Percentiles rank a stretch among this genome's conserved stretches.
These are phyloP conservation scores for Hystrix brachyura DNA, from an alignment of 2,113 vertebrate genomes.

Conservation along the genomic window DNA sequence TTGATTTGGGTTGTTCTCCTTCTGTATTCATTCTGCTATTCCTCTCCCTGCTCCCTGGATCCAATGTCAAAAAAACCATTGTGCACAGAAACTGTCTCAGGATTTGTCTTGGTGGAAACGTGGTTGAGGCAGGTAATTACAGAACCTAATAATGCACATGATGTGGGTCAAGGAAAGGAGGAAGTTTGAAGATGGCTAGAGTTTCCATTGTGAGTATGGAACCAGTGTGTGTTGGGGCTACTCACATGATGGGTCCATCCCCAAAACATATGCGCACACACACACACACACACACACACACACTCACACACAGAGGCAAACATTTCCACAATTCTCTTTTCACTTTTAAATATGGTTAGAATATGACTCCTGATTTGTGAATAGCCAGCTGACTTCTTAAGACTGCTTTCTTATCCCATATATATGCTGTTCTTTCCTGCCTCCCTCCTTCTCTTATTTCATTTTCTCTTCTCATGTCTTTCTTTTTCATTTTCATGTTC, in stretches of 20 bases:
- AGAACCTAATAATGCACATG: background rate
- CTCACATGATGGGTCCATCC: background rate
- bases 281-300: too few relatives aligned
- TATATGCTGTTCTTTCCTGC: background rate
- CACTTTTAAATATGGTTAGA: background rate
- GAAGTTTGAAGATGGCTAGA: background rate
- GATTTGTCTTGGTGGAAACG: background rate
- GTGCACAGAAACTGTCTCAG: background rate
- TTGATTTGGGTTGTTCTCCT: background rate
- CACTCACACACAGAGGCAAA: accelerated
- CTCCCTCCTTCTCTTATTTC: background rate
- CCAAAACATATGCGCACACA: accelerated
- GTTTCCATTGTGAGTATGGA: background rate
- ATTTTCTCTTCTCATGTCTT: background rate
- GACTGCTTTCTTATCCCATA: background rate
- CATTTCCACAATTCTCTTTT: background rate
- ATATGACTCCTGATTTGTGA: background rate
- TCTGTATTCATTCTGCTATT: background rate
- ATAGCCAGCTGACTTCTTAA: background rate
- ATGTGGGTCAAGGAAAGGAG: background rate
- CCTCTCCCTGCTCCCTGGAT: background rate
- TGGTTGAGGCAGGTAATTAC: background rate
- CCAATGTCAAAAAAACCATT: background rate
- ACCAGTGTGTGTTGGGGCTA: too few relatives aligned
- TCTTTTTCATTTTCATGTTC: conserved; percentile 4